Evolutionary conservation across 2,888 invertebrate species (phyloP), one percentile per base, ranked within the genome.

Genomic region (Phengaris arion): DNA sequence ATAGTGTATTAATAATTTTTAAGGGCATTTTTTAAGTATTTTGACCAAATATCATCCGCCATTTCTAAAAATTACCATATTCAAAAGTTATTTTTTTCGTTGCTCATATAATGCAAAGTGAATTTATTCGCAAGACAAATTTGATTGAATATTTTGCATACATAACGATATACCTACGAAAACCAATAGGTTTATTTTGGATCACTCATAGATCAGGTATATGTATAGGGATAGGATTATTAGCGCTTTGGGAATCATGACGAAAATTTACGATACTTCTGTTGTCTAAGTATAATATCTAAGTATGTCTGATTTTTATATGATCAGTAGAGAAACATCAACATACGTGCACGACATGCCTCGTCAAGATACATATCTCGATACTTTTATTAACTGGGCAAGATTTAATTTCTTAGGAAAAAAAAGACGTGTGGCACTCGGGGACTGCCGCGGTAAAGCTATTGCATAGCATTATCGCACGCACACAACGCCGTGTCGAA

Each of bases 81-180:
- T 64, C 64, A 45, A 9, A 9, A 64, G 52, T 52, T 9, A 52
- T 2, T 64, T 64, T 64, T 64, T 64, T 10, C 64, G 59, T 10
- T 3, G 57, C 22, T 64, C 35, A 45, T 35, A 64, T 64, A 64
- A 64, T 45, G 64, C 64, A 45, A 22, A 64, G 64, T 64, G 64
- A 64, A 64, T 64, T 64, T 64, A 35, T 64, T 64, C 35, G 35
- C 64, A 64, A 35, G 64, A 35, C 35, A 64, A 64, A 64, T 64
- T 90, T 92, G 92, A 91, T 93, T 93, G 92, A 93, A 93, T 93
- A 93, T 93, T 93, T 93, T 91, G 93, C 64, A 35, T 35, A 64
- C 35, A 64, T 35, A 64, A 64, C 45, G 64, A 64, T 35, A 35
- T 6, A 64, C 64, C 64, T 5, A 35, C 13, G 35, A 12, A 64